These are phyloP conservation scores for Dendrolimus houi DNA, from an alignment of 2,888 invertebrate genomes.

Conservation along the genomic window DNA sequence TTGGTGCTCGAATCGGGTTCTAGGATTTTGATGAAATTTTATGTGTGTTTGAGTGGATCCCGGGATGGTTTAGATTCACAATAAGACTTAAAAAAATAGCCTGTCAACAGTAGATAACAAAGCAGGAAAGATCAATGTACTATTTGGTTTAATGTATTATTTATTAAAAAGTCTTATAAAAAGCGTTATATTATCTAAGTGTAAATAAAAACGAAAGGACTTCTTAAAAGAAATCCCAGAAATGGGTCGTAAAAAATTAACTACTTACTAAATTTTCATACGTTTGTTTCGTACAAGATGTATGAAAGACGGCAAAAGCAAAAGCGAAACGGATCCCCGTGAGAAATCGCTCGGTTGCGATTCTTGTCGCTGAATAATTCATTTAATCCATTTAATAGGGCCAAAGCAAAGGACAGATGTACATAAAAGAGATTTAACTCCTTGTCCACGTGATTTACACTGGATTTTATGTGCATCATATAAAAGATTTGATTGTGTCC, in stretches of 20 bases:
- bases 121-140: too few species aligned
- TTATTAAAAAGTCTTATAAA: too few species aligned
- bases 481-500: constrained; percentile 16
- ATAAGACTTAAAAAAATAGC: too few species aligned
- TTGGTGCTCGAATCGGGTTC: too few species aligned
- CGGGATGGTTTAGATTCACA: too few species aligned
- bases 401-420: constrained; percentile 23
- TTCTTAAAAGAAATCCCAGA: too few species aligned
- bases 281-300: background rate
- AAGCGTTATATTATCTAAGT: too few species aligned
- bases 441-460: constrained; percentile 26
- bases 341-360: constrained; percentile 35
- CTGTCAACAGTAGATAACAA: too few species aligned
- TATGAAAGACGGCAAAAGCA: background rate
- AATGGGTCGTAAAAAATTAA: background rate
- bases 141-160: too few species aligned
- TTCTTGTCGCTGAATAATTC: constrained; percentile 59
- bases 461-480: constrained; percentile 21
- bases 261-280: background rate
- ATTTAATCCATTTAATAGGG: constrained; percentile 65
- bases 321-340: constrained; percentile 13
- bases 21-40: too few species aligned
- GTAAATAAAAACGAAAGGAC: too few species aligned
- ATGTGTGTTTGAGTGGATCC: too few species aligned
- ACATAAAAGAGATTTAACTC: constrained; percentile 29